Evolutionary conservation across 2,797 vertebrate genomes (phyloP).

Genomic region (Chaenodraco wilsoni): DNA sequence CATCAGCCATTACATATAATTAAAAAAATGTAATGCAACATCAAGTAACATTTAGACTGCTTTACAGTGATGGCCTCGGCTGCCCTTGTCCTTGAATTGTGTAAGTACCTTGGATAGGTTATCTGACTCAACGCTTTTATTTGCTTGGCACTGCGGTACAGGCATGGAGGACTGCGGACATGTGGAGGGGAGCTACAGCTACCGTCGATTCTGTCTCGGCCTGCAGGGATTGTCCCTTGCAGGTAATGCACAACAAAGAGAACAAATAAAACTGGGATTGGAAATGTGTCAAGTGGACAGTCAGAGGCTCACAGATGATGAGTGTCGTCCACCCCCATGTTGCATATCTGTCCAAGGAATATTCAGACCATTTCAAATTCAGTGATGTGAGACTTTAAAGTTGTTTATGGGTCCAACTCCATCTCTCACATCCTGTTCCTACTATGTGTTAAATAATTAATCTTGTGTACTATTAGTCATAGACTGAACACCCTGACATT

Average conservation of each 20-base stretch:
- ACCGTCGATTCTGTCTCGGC: conserved; percentile 50
- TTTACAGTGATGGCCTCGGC: conserved; percentile 64
- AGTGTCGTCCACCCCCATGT: conserved; percentile 25
- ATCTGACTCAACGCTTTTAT: conserved; percentile 88
- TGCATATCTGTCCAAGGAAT: neutral
- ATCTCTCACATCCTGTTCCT: conserved; percentile 13
- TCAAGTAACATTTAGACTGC: conserved; percentile 20
- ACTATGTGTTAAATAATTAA: conserved; percentile 39
- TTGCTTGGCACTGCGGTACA: conserved; percentile 86
- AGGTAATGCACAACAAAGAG: conserved; percentile 60
- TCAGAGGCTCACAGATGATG: conserved; percentile 5
- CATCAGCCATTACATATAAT: neutral
- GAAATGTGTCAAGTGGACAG: conserved; percentile 41
- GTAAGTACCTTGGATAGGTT: conserved; percentile 84
- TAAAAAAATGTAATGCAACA: neutral
- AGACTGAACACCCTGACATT: conserved; percentile 4
- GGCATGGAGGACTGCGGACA: conserved; percentile 81
- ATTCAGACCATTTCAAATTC: conserved; percentile 17
- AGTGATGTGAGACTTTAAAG: conserved; percentile 16
- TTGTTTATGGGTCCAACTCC: conserved; percentile 3
- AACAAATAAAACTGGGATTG: conserved; percentile 21
- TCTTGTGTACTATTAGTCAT: conserved; percentile 23
- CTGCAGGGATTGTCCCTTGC: conserved; percentile 50
- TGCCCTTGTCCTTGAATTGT: conserved; percentile 86
- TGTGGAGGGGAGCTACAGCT: conserved; percentile 66